phyloP scores from a whole-genome alignment of 2,113 vertebrate genomes.

The Siniperca knerii region DNA sequence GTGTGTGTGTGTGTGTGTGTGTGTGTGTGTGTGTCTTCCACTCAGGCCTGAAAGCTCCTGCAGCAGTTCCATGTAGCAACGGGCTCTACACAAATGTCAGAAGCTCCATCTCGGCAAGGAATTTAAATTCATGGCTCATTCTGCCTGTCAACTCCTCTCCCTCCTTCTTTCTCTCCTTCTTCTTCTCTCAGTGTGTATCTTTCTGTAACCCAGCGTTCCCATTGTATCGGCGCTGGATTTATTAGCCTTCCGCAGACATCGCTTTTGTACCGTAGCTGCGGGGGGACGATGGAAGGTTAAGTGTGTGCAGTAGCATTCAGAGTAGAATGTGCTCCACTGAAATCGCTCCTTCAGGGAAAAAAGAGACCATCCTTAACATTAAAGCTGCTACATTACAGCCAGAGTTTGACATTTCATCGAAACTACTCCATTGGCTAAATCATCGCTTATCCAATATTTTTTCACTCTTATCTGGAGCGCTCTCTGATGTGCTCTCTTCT shows the following conservation, averaged over 20 bases:
- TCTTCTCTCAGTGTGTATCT: slow-evolving; percentile 5
- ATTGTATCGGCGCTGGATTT: slow-evolving; percentile 23
- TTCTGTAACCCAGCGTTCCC: slow-evolving; percentile 22
- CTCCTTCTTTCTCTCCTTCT: background rate
- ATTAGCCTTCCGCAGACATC: slow-evolving; percentile 46
- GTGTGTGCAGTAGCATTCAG: slow-evolving; percentile 1
- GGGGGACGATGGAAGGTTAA: slow-evolving; percentile 16
- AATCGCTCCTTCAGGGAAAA: slow-evolving; percentile 33
- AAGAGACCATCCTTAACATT: slow-evolving; percentile 9
- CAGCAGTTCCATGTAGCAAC: background rate
- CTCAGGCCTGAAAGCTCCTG: background rate
- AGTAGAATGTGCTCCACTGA: slow-evolving; percentile 26
- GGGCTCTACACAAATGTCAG: slow-evolving; percentile 7
- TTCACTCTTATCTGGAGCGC: background rate
- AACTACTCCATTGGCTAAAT: background rate
- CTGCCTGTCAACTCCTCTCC: slow-evolving; percentile 14
- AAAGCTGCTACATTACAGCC: slow-evolving; percentile 3
- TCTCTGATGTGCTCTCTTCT: slow-evolving; percentile 9
- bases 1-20: slow-evolving; percentile 2
- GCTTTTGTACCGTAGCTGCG: slow-evolving; percentile 19
- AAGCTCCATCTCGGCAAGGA: slow-evolving; percentile 1
- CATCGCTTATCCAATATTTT: slow-evolving; percentile 18
- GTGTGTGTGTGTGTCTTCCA: slow-evolving; percentile 1
- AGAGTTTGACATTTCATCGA: slow-evolving; percentile 43
- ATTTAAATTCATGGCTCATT: background rate